Evolutionary conservation across 2,113 vertebrate genomes (phyloP), one percentile per base, ranked within the genome.

Genomic region (Aleadryas rufinucha): DNA sequence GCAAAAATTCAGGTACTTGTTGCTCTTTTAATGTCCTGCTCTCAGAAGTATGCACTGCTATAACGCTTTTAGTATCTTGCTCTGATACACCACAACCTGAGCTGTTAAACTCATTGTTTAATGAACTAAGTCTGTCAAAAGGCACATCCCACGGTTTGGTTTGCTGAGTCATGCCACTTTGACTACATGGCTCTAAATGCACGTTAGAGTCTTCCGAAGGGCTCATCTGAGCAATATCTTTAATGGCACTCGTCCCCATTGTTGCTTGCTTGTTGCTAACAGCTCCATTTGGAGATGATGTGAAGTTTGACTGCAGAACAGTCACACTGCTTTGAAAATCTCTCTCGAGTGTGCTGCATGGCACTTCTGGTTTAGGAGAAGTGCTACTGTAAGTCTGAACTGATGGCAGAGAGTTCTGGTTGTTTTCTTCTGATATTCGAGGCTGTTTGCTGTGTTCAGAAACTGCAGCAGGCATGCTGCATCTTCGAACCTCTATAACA

Each of bases 361-460:
- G 85, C 6, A 91, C 57, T 61, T 99, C 98, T 30, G 93, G 45
- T 82, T 97, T 98, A 75, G 98, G 97, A 96, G 97, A 98, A 88
- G 92, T 28, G 86, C 87, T 96, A 52, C 37, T 20, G 1, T 90
- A 96, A 94, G 77, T 91, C 87, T 97, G 97, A 70, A 89, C 71
- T 53, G 85, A 61, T 3, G 42, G 42, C 44, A 93, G 84, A 77
- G 94, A 50, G 49, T 59, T 83, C 47, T 87, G 96, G 37, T 16
- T 95, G 63, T 66, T 98, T 96, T 99, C 98, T 94, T 99, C 99
- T 64, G 96, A 71, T 45, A 89, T 19, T 45, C 68, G 96, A 71
- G 95, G 88, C 63, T 95, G 97, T 50, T 96, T 98, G 94, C 79
- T 86, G 59, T 95, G 95, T 50, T 99, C 99, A 87, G 98, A 96